Evolutionary conservation across 2,888 invertebrate species (phyloP).

Genomic region (Halocaridina rubra): DNA sequence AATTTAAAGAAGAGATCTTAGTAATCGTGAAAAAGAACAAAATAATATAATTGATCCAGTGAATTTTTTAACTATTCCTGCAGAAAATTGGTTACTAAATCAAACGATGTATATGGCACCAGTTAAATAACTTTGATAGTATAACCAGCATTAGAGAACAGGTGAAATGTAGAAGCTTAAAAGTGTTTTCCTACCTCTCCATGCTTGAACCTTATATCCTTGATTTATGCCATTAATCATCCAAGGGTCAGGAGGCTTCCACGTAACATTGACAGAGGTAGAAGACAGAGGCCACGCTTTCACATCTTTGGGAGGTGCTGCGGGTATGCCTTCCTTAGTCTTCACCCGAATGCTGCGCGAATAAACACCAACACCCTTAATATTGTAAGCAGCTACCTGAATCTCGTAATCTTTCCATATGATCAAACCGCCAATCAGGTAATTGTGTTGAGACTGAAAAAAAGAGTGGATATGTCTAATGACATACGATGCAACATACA

Average conservation of each 20-base stretch:
- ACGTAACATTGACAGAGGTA: slow-evolving; percentile 89
- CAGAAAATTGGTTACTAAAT: no score
- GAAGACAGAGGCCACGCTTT: slow-evolving; percentile 84
- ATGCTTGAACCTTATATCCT: slow-evolving; percentile 93
- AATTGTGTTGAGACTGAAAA: slow-evolving; percentile 82
- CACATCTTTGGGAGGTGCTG: slow-evolving; percentile 86
- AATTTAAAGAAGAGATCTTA: no score
- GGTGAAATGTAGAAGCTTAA: no score
- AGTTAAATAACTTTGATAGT: no score
- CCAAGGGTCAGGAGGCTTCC: slow-evolving; percentile 97
- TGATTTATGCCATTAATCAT: slow-evolving; percentile 98
- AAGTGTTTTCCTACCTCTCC: slow-evolving; percentile 74
- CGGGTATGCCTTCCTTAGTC: slow-evolving; percentile 85
- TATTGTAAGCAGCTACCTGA: slow-evolving; percentile 96
- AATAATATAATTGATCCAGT: no score
- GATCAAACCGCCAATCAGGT: slow-evolving; percentile 90
- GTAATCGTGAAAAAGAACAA: no score
- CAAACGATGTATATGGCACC: no score
- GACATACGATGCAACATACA: no score
- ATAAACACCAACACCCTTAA: slow-evolving; percentile 92
- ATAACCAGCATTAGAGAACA: no score
- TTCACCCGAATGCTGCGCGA: slow-evolving; percentile 54
- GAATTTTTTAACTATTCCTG: no score
- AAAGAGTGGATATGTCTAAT: no score
- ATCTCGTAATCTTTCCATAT: slow-evolving; percentile 98